A percentile compares a stretch with the other conserved stretches of the same genome.
These are phyloP conservation scores for Prionailurus viverrinus DNA, from an alignment of 2,113 vertebrate genomes.

Conservation along the genomic window DNA sequence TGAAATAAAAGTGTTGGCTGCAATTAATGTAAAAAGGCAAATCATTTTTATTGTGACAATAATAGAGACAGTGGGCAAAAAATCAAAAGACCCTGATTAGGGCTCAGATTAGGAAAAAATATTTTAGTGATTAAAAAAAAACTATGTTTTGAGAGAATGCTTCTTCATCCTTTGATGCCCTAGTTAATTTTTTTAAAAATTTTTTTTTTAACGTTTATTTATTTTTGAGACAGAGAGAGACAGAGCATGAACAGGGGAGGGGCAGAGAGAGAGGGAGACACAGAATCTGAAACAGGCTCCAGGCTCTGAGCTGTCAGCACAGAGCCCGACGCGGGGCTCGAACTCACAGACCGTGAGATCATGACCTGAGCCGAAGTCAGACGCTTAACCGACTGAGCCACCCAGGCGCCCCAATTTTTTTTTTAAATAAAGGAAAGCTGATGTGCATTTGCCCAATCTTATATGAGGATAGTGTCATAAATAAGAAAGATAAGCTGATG, in stretches of 20 bases:
- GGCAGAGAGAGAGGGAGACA: too few relatives aligned
- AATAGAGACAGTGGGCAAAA: neutral
- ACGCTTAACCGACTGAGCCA: too few relatives aligned
- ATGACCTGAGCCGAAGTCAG: too few relatives aligned
- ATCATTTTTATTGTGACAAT: neutral
- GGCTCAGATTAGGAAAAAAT: neutral
- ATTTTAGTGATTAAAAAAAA: neutral
- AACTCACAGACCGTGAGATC: too few relatives aligned
- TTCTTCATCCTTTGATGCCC: neutral
- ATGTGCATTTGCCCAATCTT: neutral
- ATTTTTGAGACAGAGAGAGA: too few relatives aligned
- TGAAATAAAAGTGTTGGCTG: neutral
- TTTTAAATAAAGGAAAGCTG: neutral
- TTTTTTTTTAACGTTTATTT: too few relatives aligned
- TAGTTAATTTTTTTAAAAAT: neutral
- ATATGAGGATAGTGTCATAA: neutral
- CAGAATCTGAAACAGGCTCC: too few relatives aligned
- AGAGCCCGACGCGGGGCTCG: too few relatives aligned
- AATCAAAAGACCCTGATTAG: neutral
- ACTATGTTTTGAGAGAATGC: neutral
- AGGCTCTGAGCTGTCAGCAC: too few relatives aligned
- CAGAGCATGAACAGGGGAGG: too few relatives aligned
- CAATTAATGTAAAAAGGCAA: neutral
- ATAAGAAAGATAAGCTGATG: conserved; percentile 14
- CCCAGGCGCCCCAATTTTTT: neutral